phyloP scores from a whole-genome alignment of 2,888 invertebrate genomes.

The Tiliacea aurago region DNA sequence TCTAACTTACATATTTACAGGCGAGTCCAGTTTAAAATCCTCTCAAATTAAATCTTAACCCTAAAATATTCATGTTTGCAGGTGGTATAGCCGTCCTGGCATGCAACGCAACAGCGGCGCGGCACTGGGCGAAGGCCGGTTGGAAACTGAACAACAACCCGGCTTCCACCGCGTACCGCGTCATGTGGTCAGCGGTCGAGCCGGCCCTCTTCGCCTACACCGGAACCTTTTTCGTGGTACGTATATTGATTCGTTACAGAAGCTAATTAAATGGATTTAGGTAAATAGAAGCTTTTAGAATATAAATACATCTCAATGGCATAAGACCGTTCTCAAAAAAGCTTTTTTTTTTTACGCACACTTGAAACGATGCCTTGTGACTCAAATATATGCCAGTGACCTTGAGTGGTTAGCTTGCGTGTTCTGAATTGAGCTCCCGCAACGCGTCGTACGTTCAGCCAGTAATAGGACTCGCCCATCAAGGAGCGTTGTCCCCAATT shows the following conservation, averaged over 20 bases:
- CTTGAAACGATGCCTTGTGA: no score
- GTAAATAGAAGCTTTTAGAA: background rate
- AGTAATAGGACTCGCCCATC: no score
- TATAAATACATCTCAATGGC: background rate
- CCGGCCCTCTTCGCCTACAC: conserved; percentile 85
- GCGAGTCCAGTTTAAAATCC: background rate
- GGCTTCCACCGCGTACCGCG: conserved; percentile 83
- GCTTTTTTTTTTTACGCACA: background rate
- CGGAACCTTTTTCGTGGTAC: conserved; percentile 85
- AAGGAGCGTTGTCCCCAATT: no score
- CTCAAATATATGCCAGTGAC: no score
- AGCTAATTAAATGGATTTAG: conserved; percentile 8
- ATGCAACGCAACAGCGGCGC: conserved; percentile 85
- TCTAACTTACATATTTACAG: background rate
- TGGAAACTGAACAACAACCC: conserved; percentile 86
- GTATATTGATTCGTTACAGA: conserved; percentile 47
- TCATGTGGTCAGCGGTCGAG: conserved; percentile 83
- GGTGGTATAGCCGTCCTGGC: conserved; percentile 85
- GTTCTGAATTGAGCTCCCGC: no score
- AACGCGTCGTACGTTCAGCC: no score
- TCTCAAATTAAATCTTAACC: background rate
- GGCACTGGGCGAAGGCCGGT: conserved; percentile 79
- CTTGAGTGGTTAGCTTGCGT: no score
- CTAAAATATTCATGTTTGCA: conserved; percentile 51
- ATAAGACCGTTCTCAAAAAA: background rate